A percentile compares a stretch with the other conserved stretches of the same genome.
These are phyloP conservation scores for Lagopus leucura DNA, from an alignment of 2,113 vertebrate species.

Conservation along the genomic window DNA sequence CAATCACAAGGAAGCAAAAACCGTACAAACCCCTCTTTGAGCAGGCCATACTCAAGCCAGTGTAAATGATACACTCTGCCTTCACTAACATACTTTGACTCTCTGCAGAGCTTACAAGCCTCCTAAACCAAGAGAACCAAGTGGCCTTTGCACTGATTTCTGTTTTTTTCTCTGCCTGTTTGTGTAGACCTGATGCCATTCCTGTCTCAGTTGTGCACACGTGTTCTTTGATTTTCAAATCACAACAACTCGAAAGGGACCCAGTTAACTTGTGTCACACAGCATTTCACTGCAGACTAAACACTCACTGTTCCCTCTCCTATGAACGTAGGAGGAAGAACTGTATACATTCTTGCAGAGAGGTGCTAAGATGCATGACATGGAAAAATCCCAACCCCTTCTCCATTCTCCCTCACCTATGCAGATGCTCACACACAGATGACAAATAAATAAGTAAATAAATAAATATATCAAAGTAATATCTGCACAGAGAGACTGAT, in stretches of 20 bases:
- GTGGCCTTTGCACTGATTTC: neutral
- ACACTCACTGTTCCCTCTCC: neutral
- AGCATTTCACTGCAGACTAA: neutral
- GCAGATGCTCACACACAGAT: neutral
- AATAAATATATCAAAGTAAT: neutral
- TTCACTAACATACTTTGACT: neutral
- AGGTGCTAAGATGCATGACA: neutral
- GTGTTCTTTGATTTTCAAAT: neutral
- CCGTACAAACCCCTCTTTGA: neutral
- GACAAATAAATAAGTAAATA: neutral
- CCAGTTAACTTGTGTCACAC: neutral
- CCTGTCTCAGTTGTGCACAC: neutral
- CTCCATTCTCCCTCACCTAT: neutral
- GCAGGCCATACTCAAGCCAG: neutral
- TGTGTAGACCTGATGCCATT: neutral
- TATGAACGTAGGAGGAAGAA: neutral
- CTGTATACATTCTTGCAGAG: neutral
- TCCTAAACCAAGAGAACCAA: neutral
- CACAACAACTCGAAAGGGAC: neutral
- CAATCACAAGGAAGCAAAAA: neutral
- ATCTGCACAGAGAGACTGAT: neutral
- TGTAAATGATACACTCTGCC: neutral
- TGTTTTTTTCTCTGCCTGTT: neutral
- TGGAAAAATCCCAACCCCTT: accelerated
- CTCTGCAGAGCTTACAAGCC: neutral